Evolutionary conservation across 2,113 vertebrate species (phyloP).

Genomic region (Pseudorectes ferrugineus): DNA sequence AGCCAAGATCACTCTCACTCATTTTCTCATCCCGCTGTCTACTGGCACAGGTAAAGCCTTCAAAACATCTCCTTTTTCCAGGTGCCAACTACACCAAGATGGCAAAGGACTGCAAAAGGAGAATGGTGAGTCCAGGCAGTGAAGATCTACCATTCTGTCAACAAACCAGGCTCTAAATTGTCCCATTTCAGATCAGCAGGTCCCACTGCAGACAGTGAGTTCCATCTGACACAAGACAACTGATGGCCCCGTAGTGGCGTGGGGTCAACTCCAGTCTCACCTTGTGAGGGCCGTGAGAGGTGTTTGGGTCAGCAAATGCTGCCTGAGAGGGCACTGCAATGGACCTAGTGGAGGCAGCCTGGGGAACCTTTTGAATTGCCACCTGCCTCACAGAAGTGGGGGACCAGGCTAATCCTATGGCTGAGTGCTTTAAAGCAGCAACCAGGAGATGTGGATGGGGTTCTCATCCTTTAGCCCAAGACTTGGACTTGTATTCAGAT

Average conservation of each 20-base stretch:
- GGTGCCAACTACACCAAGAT: neutral
- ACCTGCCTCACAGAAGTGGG: neutral
- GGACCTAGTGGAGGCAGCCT: neutral
- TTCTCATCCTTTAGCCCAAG: neutral
- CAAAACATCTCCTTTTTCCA: neutral
- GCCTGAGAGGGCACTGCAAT: neutral
- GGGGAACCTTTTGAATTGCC: neutral
- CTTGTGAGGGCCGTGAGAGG: neutral
- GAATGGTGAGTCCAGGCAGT: neutral
- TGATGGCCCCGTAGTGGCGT: accelerated
- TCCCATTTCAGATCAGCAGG: neutral
- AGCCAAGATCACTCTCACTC: neutral
- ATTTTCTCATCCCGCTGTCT: neutral
- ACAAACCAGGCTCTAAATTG: neutral
- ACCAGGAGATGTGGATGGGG: neutral
- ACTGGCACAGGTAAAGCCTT: neutral
- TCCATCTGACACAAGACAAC: neutral
- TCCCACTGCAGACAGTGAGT: neutral
- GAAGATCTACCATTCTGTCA: neutral
- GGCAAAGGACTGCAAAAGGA: neutral
- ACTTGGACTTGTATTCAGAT: neutral
- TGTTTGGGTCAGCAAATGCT: neutral
- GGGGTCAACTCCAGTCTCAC: neutral
- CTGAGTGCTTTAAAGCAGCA: neutral
- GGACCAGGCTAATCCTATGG: neutral